These are phyloP conservation scores for Copidosoma floridanum DNA, from an alignment of 1,140 invertebrate species.

Conservation along the genomic window DNA sequence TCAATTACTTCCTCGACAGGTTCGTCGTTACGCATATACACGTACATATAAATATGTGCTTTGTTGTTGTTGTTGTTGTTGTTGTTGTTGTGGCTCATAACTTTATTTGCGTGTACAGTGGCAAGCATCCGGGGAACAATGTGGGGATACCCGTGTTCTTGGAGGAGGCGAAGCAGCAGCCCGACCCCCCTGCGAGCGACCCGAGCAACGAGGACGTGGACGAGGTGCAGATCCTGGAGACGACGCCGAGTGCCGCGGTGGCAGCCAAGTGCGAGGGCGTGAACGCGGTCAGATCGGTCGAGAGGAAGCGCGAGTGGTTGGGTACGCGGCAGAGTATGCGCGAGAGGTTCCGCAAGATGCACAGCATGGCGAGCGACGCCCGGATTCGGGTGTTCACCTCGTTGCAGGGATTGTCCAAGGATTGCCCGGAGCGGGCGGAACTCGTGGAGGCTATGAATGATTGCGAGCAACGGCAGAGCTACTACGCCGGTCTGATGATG, in stretches of 20 bases:
- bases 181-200: neutral
- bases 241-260: neutral
- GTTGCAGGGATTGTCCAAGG: neutral
- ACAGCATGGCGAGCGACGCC: neutral
- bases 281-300: neutral
- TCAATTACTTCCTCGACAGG: conserved; percentile 15
- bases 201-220: neutral
- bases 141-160: neutral
- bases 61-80: too few relatives aligned
- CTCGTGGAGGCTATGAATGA: neutral
- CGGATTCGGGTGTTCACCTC: neutral
- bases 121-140: neutral
- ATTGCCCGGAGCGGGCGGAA: neutral
- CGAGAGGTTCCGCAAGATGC: neutral
- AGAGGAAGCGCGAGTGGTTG: neutral
- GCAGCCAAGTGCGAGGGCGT: too few relatives aligned
- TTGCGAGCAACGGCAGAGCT: neutral
- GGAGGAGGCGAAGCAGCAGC: neutral
- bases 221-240: neutral
- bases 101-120: neutral
- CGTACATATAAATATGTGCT: too few relatives aligned
- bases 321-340: neutral
- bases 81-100: too few relatives aligned
- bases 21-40: too few relatives aligned
- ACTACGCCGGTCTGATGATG: neutral